Percentiles rank a stretch among this genome's conserved stretches.
These are phyloP conservation scores for Brachypodius melanocephalos DNA, from an alignment of 2,113 vertebrate species.

Conservation along the genomic window DNA sequence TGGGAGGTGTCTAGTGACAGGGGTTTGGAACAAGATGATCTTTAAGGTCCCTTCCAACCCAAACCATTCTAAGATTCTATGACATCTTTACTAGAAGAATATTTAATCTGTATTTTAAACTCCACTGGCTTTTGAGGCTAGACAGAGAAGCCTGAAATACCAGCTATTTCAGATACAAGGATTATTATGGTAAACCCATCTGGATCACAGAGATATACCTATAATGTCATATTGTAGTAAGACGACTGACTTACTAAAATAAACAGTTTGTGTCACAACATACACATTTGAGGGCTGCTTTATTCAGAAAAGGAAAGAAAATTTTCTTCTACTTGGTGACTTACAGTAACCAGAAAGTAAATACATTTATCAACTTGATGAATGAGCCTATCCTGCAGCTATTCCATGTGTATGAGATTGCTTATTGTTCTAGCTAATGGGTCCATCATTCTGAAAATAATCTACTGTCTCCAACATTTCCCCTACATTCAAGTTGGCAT, in stretches of 20 bases:
- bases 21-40: background rate
- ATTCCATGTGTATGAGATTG: background rate
- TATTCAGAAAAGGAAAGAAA: background rate
- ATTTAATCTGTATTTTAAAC: background rate
- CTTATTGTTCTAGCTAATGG: conserved; percentile 51
- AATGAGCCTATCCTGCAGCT: conserved; percentile 24
- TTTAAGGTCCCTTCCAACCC: background rate
- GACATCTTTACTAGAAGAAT: background rate
- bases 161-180: background rate
- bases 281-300: background rate
- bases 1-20: background rate
- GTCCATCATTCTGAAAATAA: conserved; percentile 45
- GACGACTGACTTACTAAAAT: background rate
- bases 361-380: conserved; percentile 44
- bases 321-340: background rate
- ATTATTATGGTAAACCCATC: background rate
- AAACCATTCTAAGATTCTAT: too few species aligned
- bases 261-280: background rate
- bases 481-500: background rate
- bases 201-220: background rate
- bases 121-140: background rate
- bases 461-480: conserved; percentile 7
- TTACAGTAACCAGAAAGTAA: conserved; percentile 36
- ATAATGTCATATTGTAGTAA: background rate
- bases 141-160: background rate